Evolutionary conservation across 2,113 vertebrate species (phyloP).

Genomic region (Maccullochella peelii): DNA sequence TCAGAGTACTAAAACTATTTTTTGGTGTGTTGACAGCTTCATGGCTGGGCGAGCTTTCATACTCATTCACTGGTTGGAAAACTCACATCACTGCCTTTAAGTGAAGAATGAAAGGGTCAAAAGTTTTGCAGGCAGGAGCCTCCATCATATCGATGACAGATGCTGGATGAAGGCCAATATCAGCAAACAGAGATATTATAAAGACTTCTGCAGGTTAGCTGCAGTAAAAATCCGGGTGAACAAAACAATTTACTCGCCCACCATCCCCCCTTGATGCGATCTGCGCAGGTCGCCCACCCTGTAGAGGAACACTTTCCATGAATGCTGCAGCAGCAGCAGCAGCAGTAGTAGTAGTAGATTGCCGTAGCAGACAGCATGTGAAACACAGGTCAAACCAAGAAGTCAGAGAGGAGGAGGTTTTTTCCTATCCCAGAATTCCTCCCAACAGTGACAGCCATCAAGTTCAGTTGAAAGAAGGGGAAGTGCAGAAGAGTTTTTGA

Average conservation of each 20-base stretch:
- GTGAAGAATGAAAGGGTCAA: slow-evolving; percentile 35
- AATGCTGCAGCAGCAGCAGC: slow-evolving; percentile 35
- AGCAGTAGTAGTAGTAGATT: slow-evolving; percentile 60
- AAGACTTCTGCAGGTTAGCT: slow-evolving; percentile 30
- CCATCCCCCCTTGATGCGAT: slow-evolving; percentile 40
- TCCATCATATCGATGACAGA: slow-evolving; percentile 35
- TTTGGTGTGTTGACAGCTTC: slow-evolving; percentile 40
- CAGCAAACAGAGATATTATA: slow-evolving; percentile 27
- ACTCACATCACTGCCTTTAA: slow-evolving; percentile 12
- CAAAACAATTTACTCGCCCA: slow-evolving; percentile 55
- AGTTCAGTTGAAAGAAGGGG: slow-evolving; percentile 55
- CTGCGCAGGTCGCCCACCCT: slow-evolving; percentile 57
- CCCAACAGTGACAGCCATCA: slow-evolving; percentile 67
- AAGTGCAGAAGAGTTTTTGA: slow-evolving; percentile 29
- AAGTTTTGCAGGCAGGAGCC: slow-evolving; percentile 34
- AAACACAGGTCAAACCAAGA: slow-evolving; percentile 78
- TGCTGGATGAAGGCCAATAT: slow-evolving; percentile 37
- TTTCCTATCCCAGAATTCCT: slow-evolving; percentile 81
- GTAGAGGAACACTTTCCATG: slow-evolving; percentile 38
- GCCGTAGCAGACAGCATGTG: slow-evolving; percentile 74
- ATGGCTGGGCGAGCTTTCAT: not conserved
- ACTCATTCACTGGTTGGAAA: slow-evolving; percentile 8
- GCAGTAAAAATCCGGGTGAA: slow-evolving; percentile 13
- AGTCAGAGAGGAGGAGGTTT: slow-evolving; percentile 70
- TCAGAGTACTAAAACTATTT: not conserved